A percentile compares a stretch with the other conserved stretches of the same genome.
Evolutionary conservation across 2,113 vertebrate species (phyloP).

Genomic region (Dicrurus megarhynchus): DNA sequence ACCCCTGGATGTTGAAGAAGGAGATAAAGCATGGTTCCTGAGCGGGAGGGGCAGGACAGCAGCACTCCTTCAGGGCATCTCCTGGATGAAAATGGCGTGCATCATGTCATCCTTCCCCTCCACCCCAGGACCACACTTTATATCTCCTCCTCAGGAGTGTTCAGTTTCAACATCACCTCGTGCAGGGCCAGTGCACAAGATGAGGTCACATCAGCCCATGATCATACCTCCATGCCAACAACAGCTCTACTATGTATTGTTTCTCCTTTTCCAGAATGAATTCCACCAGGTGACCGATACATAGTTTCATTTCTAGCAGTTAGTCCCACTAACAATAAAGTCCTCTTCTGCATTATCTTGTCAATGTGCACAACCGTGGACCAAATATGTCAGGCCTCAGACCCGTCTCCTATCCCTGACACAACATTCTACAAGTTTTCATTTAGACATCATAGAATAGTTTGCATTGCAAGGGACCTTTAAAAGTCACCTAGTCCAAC

Average conservation of each 20-base stretch:
- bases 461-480: neutral
- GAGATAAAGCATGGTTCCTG: neutral
- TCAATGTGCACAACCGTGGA: neutral
- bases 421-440: neutral
- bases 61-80: neutral
- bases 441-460: neutral
- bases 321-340: neutral
- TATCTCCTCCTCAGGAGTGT: neutral
- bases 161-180: neutral
- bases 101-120: neutral
- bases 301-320: neutral
- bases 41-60: neutral
- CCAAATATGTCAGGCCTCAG: neutral
- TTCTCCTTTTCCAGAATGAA: neutral
- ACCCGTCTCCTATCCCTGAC: neutral
- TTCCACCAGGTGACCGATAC: neutral
- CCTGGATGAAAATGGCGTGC: neutral
- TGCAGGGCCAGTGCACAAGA: neutral
- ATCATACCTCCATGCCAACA: neutral
- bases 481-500: neutral
- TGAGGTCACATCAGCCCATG: neutral
- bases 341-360: neutral
- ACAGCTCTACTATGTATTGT: neutral
- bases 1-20: neutral
- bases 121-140: neutral